Percentiles rank a stretch among this genome's conserved stretches.
phyloP scores from a whole-genome alignment of 2,113 vertebrate genomes.

The Stigmatopora nigra region DNA sequence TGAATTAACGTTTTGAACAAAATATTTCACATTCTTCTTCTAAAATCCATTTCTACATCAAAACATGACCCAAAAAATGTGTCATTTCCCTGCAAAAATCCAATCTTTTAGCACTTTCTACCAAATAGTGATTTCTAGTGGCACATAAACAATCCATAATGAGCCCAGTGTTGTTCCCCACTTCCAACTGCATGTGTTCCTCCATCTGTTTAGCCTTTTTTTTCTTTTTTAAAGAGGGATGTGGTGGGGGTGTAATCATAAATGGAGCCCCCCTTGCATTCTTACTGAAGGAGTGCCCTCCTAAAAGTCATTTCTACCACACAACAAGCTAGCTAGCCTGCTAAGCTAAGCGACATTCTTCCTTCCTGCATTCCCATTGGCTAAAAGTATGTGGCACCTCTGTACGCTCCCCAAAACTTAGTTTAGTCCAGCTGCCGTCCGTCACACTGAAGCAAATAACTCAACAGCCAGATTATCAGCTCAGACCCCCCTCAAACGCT shows the following conservation, averaged over 20 bases:
- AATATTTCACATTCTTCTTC: no score
- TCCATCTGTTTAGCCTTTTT: slow-evolving; percentile 36
- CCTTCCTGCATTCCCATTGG: neutral
- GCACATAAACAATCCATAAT: neutral
- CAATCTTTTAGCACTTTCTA: no score
- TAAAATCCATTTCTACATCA: no score
- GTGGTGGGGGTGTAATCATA: neutral
- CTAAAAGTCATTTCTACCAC: slow-evolving; percentile 39
- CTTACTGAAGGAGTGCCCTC: slow-evolving; percentile 46
- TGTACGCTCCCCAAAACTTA: no score
- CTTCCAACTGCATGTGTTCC: slow-evolving; percentile 31
- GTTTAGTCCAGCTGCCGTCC: slow-evolving; percentile 39
- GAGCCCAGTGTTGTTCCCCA: neutral
- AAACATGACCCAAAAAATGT: no score
- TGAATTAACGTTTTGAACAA: neutral
- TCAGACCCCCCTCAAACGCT: slow-evolving; percentile 56
- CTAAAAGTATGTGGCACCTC: neutral
- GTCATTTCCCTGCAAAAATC: no score
- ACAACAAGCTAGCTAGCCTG: slow-evolving; percentile 7
- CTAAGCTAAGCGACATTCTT: neutral
- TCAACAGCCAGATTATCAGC: slow-evolving; percentile 63
- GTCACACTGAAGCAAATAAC: slow-evolving; percentile 37
- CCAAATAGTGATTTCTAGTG: neutral
- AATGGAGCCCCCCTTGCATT: slow-evolving; percentile 26
- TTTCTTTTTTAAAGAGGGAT: slow-evolving; percentile 8